Evolutionary conservation across 2,888 invertebrate species (phyloP).

Genomic region (Girardia tigrina): DNA sequence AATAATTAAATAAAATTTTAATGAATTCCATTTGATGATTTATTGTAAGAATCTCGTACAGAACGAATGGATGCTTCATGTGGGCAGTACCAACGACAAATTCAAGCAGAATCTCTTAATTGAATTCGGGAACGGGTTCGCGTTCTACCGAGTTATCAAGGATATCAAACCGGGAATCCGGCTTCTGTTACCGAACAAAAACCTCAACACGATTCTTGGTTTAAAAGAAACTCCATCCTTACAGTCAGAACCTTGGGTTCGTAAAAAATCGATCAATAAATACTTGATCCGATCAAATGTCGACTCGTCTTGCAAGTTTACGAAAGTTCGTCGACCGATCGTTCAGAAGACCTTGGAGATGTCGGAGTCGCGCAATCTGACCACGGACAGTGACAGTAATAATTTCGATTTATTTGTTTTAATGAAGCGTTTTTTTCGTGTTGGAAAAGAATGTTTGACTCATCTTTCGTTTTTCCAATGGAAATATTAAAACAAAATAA

Average conservation of each 20-base stretch:
- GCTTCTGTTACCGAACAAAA: not conserved
- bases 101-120: not conserved
- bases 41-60: not conserved
- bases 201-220: not conserved
- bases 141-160: not conserved
- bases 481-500: too few relatives aligned
- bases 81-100: not conserved
- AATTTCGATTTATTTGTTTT: too few relatives aligned
- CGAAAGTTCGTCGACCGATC: not conserved
- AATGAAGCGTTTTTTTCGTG: too few relatives aligned
- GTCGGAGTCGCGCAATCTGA: not conserved
- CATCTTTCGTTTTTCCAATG: too few relatives aligned
- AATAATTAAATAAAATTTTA: too few relatives aligned
- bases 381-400: not conserved
- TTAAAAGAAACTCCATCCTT: not conserved
- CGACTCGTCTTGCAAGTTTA: not conserved
- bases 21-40: too few relatives aligned
- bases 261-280: not conserved
- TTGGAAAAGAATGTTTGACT: too few relatives aligned
- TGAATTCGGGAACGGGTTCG: not conserved
- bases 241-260: not conserved
- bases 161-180: conserved; percentile 19
- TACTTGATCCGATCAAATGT: not conserved
- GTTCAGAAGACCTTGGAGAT: not conserved
- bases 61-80: conserved; percentile 13